phyloP scores from a whole-genome alignment of 1,140 invertebrate genomes.

The Aphis gossypii region DNA sequence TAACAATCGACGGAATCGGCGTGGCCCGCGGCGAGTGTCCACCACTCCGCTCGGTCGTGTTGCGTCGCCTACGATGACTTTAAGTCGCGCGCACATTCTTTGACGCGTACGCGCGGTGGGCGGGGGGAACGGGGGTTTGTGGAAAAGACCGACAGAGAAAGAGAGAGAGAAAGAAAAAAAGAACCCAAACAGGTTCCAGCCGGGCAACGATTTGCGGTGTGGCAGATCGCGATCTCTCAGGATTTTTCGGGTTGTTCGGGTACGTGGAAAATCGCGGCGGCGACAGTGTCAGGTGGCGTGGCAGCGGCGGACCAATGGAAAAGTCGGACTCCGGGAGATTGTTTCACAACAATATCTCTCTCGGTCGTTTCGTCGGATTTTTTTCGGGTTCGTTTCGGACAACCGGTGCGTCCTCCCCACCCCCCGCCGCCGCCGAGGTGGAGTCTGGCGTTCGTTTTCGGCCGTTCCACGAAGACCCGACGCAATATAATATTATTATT shows the following conservation, averaged over 20 bases:
- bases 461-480: neutral
- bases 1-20: neutral
- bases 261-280: neutral
- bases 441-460: slow-evolving; percentile 11
- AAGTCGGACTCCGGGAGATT: neutral
- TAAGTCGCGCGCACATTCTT: neutral
- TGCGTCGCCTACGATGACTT: neutral
- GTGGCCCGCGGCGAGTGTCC: neutral
- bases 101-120: neutral
- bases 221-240: neutral
- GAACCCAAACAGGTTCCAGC: neutral
- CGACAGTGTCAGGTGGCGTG: neutral
- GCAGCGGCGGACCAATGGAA: neutral
- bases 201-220: neutral
- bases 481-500: neutral
- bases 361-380: neutral
- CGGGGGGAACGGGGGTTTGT: neutral
- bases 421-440: neutral
- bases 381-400: neutral
- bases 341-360: neutral
- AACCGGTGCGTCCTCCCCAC: neutral
- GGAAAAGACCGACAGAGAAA: neutral
- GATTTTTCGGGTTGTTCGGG: neutral
- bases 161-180: neutral
- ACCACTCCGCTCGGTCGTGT: neutral